phyloP scores from a whole-genome alignment of 2,113 vertebrate species.

The Rhipidura dahli region DNA sequence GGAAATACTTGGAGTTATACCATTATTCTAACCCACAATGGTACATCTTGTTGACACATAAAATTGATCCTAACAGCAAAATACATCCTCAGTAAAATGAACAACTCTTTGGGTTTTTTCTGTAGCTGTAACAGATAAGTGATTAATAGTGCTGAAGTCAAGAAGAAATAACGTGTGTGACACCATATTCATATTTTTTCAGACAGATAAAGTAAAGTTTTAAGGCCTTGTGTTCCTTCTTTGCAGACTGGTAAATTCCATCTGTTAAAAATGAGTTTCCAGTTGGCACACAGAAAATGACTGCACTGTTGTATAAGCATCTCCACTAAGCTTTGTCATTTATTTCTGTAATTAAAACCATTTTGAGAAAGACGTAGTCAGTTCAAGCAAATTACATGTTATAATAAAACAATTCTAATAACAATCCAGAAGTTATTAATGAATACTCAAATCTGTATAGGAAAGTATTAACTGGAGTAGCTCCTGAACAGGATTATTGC shows the following conservation, averaged over 20 bases:
- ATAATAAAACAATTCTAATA: conserved; percentile 71
- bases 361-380: conserved; percentile 59
- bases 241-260: conserved; percentile 33
- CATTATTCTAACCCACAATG: background rate
- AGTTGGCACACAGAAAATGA: conserved; percentile 61
- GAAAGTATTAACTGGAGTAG: conserved; percentile 59
- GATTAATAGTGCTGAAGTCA: background rate
- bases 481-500: conserved; percentile 61
- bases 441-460: conserved; percentile 55
- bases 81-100: background rate
- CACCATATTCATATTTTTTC: background rate
- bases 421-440: conserved; percentile 70
- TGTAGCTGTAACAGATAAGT: background rate
- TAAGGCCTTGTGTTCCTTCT: background rate
- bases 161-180: background rate
- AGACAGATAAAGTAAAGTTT: conserved; percentile 27
- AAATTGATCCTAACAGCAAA: background rate
- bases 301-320: conserved; percentile 69
- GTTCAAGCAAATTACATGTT: conserved; percentile 68
- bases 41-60: background rate
- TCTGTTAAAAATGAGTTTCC: conserved; percentile 63
- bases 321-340: conserved; percentile 67
- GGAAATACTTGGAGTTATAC: background rate
- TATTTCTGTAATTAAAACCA: conserved; percentile 75
- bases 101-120: background rate